Evolutionary conservation across 1,140 invertebrate species (phyloP).

Genomic region (Aradophagus sp.): DNA sequence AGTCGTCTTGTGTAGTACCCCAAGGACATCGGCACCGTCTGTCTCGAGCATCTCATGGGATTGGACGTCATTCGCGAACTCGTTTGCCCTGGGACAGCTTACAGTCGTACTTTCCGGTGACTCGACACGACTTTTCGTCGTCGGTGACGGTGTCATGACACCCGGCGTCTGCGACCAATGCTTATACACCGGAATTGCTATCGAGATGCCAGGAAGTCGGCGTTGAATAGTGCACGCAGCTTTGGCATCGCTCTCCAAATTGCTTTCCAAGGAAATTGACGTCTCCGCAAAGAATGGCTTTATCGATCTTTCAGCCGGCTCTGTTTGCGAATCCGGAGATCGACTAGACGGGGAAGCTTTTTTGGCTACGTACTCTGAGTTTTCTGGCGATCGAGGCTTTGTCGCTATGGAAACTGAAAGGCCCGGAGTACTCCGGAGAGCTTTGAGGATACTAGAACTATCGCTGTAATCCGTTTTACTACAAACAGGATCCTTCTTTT

Average conservation of each 20-base stretch:
- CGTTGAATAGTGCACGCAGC: constrained; percentile 1
- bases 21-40: too few relatives aligned
- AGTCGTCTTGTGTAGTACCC: constrained; percentile 58
- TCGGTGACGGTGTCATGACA: constrained; percentile 40
- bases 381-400: constrained; percentile 48
- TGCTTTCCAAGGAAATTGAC: constrained; percentile 27
- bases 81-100: constrained; percentile 53
- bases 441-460: constrained; percentile 65
- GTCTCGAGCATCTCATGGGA: constrained; percentile 33
- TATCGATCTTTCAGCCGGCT: constrained; percentile 40
- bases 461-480: constrained; percentile 43
- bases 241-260: constrained; percentile 18
- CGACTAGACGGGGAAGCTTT: constrained; percentile 61
- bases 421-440: constrained; percentile 67
- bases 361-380: constrained; percentile 32
- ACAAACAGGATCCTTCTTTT: constrained; percentile 38
- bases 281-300: constrained; percentile 34
- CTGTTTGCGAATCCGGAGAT: constrained; percentile 67
- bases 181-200: constrained; percentile 62
- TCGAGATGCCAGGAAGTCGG: constrained; percentile 53
- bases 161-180: constrained; percentile 37
- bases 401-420: constrained; percentile 67
- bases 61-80: constrained; percentile 34
- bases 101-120: constrained; percentile 67
- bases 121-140: constrained; percentile 57